These are phyloP conservation scores for Eristalinus sepulchralis DNA, from an alignment of 2,888 invertebrate species.

Conservation along the genomic window DNA sequence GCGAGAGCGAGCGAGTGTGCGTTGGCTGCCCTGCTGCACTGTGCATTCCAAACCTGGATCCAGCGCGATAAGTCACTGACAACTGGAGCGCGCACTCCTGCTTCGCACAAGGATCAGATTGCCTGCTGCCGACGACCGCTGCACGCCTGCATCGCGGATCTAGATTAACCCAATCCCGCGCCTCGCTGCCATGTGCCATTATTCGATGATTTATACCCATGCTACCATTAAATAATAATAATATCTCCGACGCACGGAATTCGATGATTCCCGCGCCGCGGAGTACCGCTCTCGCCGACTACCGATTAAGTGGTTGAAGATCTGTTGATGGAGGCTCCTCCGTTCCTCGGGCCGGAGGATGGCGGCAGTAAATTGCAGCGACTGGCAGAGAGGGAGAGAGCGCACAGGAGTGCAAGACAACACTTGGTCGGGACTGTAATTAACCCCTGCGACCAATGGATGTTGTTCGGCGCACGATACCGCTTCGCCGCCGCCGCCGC, in stretches of 20 bases:
- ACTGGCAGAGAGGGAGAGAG: conserved; percentile 24
- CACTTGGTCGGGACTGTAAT: conserved; percentile 64
- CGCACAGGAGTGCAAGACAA: conserved; percentile 64
- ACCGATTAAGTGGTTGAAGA: conserved; percentile 71
- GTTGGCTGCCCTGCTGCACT: conserved; percentile 22
- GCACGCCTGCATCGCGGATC: conserved; percentile 51
- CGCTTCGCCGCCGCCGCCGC: neutral
- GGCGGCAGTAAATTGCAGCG: conserved; percentile 56
- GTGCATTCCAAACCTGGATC: conserved; percentile 52
- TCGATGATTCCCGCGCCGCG: conserved; percentile 53
- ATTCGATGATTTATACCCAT: conserved; percentile 71
- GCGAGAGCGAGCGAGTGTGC: neutral
- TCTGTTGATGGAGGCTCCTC: conserved; percentile 58
- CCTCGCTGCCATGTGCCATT: conserved; percentile 61
- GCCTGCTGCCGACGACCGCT: conserved; percentile 37
- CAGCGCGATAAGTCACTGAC: conserved; percentile 59
- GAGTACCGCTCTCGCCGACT: conserved; percentile 24
- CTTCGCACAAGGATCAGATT: conserved; percentile 53
- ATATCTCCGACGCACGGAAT: conserved; percentile 71
- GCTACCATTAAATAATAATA: conserved; percentile 71
- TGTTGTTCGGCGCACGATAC: conserved; percentile 37
- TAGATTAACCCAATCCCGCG: conserved; percentile 61
- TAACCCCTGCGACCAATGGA: conserved; percentile 66
- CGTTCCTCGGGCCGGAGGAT: neutral
- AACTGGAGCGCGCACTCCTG: neutral